A percentile compares a stretch with the other conserved stretches of the same genome.
Conservation (phyloP, 2,888 invertebrate genomes). For the Mimumesa dahlbomi region DNA sequence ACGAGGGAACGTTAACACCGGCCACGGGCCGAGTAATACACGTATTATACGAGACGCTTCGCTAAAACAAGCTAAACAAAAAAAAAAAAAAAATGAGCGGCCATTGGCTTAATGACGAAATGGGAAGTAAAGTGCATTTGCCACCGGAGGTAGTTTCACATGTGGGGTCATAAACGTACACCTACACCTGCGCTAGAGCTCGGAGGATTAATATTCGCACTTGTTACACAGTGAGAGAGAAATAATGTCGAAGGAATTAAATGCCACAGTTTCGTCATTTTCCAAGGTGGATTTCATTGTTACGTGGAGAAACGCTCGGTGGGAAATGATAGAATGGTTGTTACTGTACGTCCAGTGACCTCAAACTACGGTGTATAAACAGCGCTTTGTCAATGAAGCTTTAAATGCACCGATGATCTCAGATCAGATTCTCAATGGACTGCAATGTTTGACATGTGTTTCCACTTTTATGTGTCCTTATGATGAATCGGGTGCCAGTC, state of each 20-base stretch:
- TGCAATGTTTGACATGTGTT: constrained; percentile 5
- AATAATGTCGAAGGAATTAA: constrained; percentile 17
- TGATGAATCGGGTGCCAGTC: no score
- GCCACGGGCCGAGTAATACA: no score
- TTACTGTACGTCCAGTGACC: constrained; percentile 23
- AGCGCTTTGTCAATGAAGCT: constrained; percentile 40
- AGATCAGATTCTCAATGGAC: constrained; percentile 24
- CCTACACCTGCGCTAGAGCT: no score
- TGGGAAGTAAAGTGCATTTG: no score
- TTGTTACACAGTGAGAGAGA: background rate
- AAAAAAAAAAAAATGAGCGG: no score
- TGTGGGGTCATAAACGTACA: no score
- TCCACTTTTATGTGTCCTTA: constrained; percentile 15
- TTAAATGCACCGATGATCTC: constrained; percentile 41
- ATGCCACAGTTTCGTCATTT: constrained; percentile 19
- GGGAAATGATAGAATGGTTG: constrained; percentile 30
- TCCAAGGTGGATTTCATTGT: constrained; percentile 14
- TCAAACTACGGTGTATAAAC: constrained; percentile 34
- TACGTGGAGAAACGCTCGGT: constrained; percentile 7
- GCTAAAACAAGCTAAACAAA: no score
- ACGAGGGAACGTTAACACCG: no score
- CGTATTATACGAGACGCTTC: no score
- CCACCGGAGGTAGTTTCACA: no score
- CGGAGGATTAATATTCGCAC: no score
- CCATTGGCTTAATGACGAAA: no score